A percentile compares a stretch with the other conserved stretches of the same genome.
Evolutionary conservation across 2,113 vertebrate genomes (phyloP).

Genomic region (Alligator mississippiensis): DNA sequence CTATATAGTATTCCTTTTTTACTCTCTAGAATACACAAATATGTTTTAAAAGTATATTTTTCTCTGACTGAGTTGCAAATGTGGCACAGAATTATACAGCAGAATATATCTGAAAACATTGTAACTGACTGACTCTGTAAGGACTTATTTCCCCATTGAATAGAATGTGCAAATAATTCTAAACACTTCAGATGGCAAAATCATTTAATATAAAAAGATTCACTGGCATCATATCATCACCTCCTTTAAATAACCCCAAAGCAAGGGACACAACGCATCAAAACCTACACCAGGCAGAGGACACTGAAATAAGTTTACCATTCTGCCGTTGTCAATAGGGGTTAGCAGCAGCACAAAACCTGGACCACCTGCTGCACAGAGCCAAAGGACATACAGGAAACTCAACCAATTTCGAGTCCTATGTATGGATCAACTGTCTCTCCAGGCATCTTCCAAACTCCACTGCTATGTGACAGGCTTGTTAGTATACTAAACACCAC

Average conservation of each 20-base stretch:
- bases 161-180: neutral
- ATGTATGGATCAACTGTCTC: neutral
- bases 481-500: neutral
- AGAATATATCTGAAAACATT: neutral
- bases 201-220: neutral
- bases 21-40: neutral
- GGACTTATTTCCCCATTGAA: neutral
- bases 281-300: neutral
- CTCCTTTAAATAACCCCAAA: neutral
- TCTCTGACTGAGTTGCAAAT: neutral
- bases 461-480: neutral
- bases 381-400: neutral
- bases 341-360: neutral
- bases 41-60: slow-evolving; percentile 19
- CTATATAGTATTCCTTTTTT: neutral
- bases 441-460: neutral
- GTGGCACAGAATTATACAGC: neutral
- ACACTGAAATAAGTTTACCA: neutral
- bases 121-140: slow-evolving; percentile 10
- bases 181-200: slow-evolving; percentile 5
- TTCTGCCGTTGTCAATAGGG: neutral
- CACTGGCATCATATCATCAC: neutral
- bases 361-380: fast-evolving
- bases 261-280: neutral
- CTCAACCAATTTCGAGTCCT: fast-evolving